A percentile compares a stretch with the other conserved stretches of the same genome.
Conservation (phyloP, 2,797 vertebrate species). For the Prunella strophiata region DNA sequence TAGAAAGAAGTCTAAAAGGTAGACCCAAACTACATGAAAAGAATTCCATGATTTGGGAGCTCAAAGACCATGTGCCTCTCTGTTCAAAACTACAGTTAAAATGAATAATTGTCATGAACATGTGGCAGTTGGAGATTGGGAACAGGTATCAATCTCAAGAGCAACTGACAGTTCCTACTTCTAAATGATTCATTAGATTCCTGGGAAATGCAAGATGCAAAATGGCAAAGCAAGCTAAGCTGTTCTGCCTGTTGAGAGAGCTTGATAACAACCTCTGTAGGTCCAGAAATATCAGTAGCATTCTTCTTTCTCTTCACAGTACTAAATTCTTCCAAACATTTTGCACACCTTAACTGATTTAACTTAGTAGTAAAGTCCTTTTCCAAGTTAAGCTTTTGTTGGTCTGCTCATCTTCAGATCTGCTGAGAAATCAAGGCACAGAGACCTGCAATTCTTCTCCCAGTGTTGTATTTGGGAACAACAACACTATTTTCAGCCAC, state of each 20-base stretch:
- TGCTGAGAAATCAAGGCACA: not conserved
- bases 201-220: not conserved
- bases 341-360: not conserved
- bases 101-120: not conserved
- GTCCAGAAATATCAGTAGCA: not conserved
- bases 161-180: not conserved
- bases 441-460: not conserved
- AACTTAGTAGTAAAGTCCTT: not conserved
- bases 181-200: not conserved
- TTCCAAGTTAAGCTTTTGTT: not conserved
- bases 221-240: not conserved
- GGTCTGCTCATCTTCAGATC: not conserved
- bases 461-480: not conserved
- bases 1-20: not conserved
- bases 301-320: not conserved
- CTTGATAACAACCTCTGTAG: not conserved
- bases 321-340: not conserved
- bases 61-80: not conserved
- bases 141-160: not conserved
- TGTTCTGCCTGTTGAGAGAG: not conserved
- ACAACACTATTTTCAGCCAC: not conserved
- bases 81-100: not conserved
- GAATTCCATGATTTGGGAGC: not conserved
- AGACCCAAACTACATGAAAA: not conserved
- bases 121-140: not conserved